These are phyloP conservation scores for Leptothorax acervorum DNA, from an alignment of 2,888 invertebrate species.

Conservation along the genomic window DNA sequence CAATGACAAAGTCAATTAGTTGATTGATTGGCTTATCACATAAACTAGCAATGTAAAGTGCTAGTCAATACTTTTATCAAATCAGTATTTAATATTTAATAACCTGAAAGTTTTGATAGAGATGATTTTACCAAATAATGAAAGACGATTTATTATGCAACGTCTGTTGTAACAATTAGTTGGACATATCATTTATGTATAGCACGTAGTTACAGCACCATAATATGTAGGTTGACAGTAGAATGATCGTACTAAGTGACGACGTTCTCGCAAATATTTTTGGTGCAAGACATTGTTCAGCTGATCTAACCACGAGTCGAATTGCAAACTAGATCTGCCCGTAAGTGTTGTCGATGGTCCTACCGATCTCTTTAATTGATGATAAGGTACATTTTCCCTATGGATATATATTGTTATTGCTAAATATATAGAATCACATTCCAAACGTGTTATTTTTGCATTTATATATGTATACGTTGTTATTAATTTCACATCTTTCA, in stretches of 20 bases:
- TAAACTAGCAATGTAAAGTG: not conserved
- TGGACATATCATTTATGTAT: conserved; percentile 44
- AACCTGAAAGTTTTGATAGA: not conserved
- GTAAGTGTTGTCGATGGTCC: not conserved
- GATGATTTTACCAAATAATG: not conserved
- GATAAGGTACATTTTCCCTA: not conserved
- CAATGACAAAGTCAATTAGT: not conserved
- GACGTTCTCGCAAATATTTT: conserved; percentile 73
- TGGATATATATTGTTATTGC: conserved; percentile 6
- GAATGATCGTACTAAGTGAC: conserved; percentile 69
- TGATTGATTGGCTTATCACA: not conserved
- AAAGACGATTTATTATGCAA: not conserved
- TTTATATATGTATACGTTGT: conserved; percentile 6
- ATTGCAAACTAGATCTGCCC: conserved; percentile 44
- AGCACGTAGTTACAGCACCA: conserved; percentile 49
- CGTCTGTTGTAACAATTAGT: not conserved
- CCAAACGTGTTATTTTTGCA: not conserved
- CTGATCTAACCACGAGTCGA: conserved; percentile 71
- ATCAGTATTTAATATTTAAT: conserved; percentile 21
- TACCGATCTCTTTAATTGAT: not conserved
- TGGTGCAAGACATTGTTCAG: conserved; percentile 71
- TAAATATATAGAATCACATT: conserved; percentile 11
- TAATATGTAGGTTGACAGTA: conserved; percentile 74
- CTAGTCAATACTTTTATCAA: conserved; percentile 14
- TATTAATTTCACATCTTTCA: conserved; percentile 40